phyloP scores from a whole-genome alignment of 92 coral and sea anemone genomes.

The Ricordea florida region DNA sequence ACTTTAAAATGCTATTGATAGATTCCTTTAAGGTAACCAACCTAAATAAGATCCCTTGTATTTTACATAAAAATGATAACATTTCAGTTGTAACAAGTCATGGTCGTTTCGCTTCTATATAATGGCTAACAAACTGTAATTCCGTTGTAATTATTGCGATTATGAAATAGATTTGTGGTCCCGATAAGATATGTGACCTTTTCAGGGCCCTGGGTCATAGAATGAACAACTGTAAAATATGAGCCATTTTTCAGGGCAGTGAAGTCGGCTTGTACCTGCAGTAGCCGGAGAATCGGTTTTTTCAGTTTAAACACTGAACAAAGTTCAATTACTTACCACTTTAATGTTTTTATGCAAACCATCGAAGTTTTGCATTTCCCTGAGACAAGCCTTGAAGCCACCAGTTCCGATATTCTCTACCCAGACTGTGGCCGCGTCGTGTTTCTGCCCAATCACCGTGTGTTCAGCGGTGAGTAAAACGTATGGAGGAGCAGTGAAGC shows the following conservation, averaged over 20 bases:
- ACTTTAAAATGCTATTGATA: background rate
- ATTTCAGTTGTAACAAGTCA: no score
- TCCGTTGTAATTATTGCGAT: no score
- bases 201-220: no score
- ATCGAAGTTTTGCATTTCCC: slow-evolving; percentile 76
- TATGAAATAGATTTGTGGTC: no score
- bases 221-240: no score
- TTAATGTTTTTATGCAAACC: slow-evolving; percentile 54
- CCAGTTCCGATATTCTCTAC: slow-evolving; percentile 49
- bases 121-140: no score
- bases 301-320: background rate
- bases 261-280: background rate
- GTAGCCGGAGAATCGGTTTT: no score
- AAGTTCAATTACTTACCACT: slow-evolving; percentile 16
- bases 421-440: slow-evolving; percentile 77
- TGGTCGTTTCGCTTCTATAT: no score
- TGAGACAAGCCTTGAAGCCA: slow-evolving; percentile 57
- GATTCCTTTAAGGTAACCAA: background rate
- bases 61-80: no score
- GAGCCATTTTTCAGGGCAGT: no score
- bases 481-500: slow-evolving; percentile 21
- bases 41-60: no score
- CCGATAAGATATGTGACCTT: no score
- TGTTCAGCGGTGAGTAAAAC: slow-evolving; percentile 51
- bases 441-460: slow-evolving; percentile 31